Conservation (phyloP, 2,888 invertebrate species). For the Boloria selene region DNA sequence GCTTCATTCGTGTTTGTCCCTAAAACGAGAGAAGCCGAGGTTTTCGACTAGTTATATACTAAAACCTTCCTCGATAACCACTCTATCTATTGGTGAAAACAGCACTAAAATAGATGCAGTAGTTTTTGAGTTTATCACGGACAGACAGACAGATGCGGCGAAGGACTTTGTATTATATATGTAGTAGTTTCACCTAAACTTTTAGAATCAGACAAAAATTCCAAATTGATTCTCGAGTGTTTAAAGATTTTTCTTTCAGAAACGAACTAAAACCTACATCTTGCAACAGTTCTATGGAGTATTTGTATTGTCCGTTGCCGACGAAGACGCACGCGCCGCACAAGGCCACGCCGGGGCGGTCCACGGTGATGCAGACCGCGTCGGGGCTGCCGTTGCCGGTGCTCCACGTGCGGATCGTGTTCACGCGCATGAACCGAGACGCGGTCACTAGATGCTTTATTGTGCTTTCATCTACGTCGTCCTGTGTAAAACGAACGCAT, state of each 20-base stretch:
- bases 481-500: conserved; percentile 63
- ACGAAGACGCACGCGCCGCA: conserved; percentile 95
- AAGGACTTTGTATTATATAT: too few relatives aligned
- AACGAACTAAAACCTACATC: conserved; percentile 60
- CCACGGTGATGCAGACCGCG: conserved; percentile 96
- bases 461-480: conserved; percentile 85
- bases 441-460: conserved; percentile 92
- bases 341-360: conserved; percentile 93
- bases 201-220: background rate
- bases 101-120: too few relatives aligned
- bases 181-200: too few relatives aligned
- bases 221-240: background rate
- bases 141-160: too few relatives aligned
- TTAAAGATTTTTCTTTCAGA: background rate
- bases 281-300: conserved; percentile 94
- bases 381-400: conserved; percentile 98
- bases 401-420: conserved; percentile 96
- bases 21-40: too few relatives aligned
- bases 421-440: conserved; percentile 94
- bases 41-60: too few relatives aligned
- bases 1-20: too few relatives aligned
- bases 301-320: conserved; percentile 94
- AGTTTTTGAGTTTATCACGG: too few relatives aligned
- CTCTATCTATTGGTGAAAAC: too few relatives aligned
- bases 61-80: too few relatives aligned